Evolutionary conservation across 2,888 invertebrate species (phyloP).

Genomic region (Lobophora halterata): DNA sequence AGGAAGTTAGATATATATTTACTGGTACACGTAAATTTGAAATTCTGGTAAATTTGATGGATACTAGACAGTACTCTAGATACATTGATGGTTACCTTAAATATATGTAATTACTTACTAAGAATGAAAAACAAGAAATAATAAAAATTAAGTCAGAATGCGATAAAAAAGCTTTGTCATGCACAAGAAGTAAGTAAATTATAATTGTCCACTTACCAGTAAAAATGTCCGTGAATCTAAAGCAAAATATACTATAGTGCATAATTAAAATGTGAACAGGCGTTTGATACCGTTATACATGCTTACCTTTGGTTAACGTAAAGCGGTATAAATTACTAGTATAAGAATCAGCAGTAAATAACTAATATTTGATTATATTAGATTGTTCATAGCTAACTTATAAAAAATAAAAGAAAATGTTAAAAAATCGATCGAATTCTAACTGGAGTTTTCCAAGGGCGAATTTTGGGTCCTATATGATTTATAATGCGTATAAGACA

Average conservation of each 20-base stretch:
- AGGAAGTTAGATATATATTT: no score
- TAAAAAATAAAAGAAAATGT: not conserved
- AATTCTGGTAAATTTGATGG: no score
- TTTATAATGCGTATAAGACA: no score
- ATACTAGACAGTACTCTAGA: slow-evolving; percentile 3
- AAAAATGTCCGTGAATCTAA: slow-evolving; percentile 48
- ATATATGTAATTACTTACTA: not conserved
- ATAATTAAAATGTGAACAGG: slow-evolving; percentile 39
- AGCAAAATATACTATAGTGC: slow-evolving; percentile 45
- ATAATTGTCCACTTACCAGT: slow-evolving; percentile 49
- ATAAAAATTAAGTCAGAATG: slow-evolving; percentile 3
- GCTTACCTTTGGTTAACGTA: slow-evolving; percentile 53
- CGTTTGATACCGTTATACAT: slow-evolving; percentile 45
- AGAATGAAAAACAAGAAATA: slow-evolving; percentile 25
- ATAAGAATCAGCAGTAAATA: slow-evolving; percentile 14
- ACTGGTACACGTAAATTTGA: no score
- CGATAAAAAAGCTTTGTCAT: slow-evolving; percentile 3
- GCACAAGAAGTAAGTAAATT: slow-evolving; percentile 9
- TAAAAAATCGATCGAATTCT: not conserved
- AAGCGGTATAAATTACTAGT: slow-evolving; percentile 25
- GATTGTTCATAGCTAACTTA: no score
- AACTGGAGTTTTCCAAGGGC: slow-evolving; percentile 1
- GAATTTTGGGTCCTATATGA: slow-evolving; percentile 1
- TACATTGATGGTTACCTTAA: slow-evolving; percentile 2
- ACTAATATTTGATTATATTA: not conserved